A percentile compares a stretch with the other conserved stretches of the same genome.
These are phyloP conservation scores for Syngnathus floridae DNA, from an alignment of 2,113 vertebrate genomes.

Conservation along the genomic window DNA sequence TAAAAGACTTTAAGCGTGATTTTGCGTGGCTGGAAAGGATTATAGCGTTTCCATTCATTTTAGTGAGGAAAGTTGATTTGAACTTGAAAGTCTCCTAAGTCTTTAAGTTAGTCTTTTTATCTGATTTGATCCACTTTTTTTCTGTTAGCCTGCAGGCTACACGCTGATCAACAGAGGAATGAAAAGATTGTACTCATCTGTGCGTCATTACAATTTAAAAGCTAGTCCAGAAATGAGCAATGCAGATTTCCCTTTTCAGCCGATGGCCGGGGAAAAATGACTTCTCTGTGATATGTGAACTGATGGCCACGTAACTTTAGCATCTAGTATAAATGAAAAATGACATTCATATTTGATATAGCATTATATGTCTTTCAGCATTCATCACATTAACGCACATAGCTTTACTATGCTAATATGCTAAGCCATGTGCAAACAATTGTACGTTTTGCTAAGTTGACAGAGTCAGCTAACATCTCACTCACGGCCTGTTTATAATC, in stretches of 20 bases:
- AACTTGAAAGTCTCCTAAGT: constrained; percentile 7
- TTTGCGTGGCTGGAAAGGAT: too few species aligned
- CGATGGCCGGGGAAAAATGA: constrained; percentile 16
- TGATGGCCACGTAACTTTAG: too few species aligned
- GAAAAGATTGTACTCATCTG: constrained; percentile 23
- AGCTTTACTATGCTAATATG: neutral
- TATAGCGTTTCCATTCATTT: too few species aligned
- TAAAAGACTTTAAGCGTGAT: too few species aligned
- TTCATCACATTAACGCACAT: neutral
- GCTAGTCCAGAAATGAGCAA: constrained; percentile 39
- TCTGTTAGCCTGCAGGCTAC: constrained; percentile 44
- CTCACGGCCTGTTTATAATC: constrained; percentile 25
- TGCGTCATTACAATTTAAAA: constrained; percentile 46
- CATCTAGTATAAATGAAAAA: too few species aligned
- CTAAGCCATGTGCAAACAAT: neutral
- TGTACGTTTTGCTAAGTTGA: constrained; percentile 1
- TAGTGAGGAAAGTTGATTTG: too few species aligned
- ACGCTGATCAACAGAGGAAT: constrained; percentile 28
- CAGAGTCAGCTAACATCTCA: constrained; percentile 5
- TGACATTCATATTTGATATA: too few species aligned
- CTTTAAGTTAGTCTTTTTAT: constrained; percentile 52
- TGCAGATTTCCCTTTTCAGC: constrained; percentile 30
- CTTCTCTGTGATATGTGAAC: too few species aligned
- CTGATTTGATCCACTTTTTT: constrained; percentile 35
- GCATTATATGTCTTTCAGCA: neutral